Percentiles rank a stretch among this genome's conserved stretches.
Evolutionary conservation across 2,797 vertebrate genomes (phyloP).

Genomic region (Buceros bicornis): DNA sequence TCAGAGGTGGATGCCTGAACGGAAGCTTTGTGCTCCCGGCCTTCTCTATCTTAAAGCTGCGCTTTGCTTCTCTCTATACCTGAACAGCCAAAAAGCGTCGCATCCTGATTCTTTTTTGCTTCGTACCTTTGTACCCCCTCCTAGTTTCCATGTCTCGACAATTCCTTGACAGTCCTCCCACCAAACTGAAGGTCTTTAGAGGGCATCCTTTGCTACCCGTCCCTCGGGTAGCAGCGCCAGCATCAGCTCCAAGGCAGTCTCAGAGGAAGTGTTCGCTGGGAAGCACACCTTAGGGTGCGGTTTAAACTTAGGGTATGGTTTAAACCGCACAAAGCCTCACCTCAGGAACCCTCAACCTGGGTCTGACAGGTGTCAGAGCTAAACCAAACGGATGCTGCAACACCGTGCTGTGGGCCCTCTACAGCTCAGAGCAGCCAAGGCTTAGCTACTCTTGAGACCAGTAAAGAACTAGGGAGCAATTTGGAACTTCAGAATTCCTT

Average conservation of each 20-base stretch:
- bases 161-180: background rate
- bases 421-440: background rate
- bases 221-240: background rate
- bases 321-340: background rate
- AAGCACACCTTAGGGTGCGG: background rate
- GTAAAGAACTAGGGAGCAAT: background rate
- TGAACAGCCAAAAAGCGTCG: too few relatives aligned
- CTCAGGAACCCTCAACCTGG: background rate
- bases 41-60: background rate
- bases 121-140: background rate
- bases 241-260: background rate
- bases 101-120: fast-evolving
- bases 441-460: background rate
- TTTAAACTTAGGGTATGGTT: background rate
- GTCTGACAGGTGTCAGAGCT: background rate
- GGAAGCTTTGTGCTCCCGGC: fast-evolving
- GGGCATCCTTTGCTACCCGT: background rate
- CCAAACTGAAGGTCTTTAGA: background rate
- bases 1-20: fast-evolving
- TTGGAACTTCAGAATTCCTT: background rate
- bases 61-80: background rate
- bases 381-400: background rate
- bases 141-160: background rate
- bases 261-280: fast-evolving
- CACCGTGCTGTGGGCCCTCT: fast-evolving